Evolutionary conservation across 2,888 invertebrate genomes (phyloP).

Genomic region (Orthonevra nobilis): DNA sequence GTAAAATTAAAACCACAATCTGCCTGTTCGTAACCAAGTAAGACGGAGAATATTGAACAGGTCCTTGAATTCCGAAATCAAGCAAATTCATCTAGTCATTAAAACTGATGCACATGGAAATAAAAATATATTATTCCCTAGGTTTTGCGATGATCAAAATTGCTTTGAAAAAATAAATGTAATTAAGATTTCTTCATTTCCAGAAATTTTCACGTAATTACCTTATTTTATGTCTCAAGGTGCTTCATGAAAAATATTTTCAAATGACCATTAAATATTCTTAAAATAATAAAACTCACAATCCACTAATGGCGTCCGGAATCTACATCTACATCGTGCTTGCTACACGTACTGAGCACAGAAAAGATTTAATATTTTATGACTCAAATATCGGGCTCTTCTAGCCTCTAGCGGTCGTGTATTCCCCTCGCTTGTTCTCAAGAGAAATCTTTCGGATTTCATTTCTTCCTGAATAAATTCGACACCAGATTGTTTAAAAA

Average conservation of each 20-base stretch:
- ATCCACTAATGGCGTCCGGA: constrained; percentile 29
- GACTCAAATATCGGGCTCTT: constrained; percentile 33
- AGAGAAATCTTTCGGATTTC: constrained; percentile 36
- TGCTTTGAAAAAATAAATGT: too few species aligned
- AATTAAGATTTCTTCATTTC: not conserved
- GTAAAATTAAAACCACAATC: too few species aligned
- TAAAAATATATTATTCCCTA: too few species aligned
- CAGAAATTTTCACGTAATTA: not conserved
- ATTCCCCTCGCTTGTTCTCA: constrained; percentile 4
- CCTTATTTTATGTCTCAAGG: not conserved
- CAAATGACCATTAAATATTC: constrained; percentile 16
- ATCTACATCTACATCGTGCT: constrained; percentile 4
- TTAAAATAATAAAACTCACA: constrained; percentile 21
- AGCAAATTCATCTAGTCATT: too few species aligned
- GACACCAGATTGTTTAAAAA: constrained; percentile 36
- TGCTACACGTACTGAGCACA: not conserved
- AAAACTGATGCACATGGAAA: too few species aligned
- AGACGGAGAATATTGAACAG: too few species aligned
- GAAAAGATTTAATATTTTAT: constrained; percentile 49
- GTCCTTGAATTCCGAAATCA: too few species aligned
- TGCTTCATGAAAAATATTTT: not conserved
- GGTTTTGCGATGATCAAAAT: too few species aligned
- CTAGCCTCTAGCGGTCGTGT: not conserved
- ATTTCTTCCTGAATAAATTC: constrained; percentile 37
- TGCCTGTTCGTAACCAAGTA: too few species aligned